Base-by-base conservation (phyloP, 2,113 vertebrate species). In the Pelodiscus sinensis region DNA sequence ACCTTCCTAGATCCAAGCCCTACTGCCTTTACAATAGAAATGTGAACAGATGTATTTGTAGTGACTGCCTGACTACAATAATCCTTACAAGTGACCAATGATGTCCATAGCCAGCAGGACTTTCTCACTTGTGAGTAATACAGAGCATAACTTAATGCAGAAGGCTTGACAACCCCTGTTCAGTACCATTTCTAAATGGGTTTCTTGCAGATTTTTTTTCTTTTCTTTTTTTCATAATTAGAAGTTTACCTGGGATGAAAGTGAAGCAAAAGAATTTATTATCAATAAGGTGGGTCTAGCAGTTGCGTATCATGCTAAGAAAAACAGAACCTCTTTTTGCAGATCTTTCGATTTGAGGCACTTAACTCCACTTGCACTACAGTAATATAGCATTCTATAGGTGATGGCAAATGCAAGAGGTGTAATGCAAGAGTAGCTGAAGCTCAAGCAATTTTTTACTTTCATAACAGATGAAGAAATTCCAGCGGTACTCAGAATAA, bases 261-360 rank as follows among this genome's bases (percentile, higher is more conserved):
- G 52, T 56, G 77, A 87, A 94, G 50, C 19, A 82, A 88, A 90
- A 86, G 58, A 14, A 24, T 79, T 94, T 86, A 71, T 89, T 38
- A 16, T 31, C 56, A 92, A 22, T 81, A 51, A 85, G 78, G 79
- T 50, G 16, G 85, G 60, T 94, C 85, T 94, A 86, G 90, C 90
- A 84, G 83, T 27, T 80, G 52, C 7, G 12, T 85, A 84, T 79
- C 15, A 71, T 84, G 90, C 90, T 79, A 89, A 83, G 90, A 68
- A 87, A 93, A 94, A 73, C 60, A 71, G 31, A 9, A 65, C 29
- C 60, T 65, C 16, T 13, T 4, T 92, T 86, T 85, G 71, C 31
- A 89, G 35, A 1, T 4, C 0, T 90, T 86, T 79, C 52, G 16
- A 85, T 94, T 82, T 71, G 79, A 90, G 54, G 57, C 56, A 25